Evolutionary conservation across 2,888 invertebrate species (phyloP), one percentile per base, ranked within the genome.

Genomic region (Aelia acuminata): DNA sequence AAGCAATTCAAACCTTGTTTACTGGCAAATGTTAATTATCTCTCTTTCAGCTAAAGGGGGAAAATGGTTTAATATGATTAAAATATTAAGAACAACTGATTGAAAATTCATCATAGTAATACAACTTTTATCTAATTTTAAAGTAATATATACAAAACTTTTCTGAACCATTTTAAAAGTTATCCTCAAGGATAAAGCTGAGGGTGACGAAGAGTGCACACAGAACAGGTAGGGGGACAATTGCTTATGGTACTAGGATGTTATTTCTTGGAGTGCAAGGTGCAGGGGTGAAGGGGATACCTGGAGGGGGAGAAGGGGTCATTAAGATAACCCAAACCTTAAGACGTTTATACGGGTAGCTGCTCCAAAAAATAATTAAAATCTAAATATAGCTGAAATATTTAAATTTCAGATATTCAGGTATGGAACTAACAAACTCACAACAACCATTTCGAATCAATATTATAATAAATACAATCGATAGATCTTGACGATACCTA

Each of bases 1-100:
- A 80, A 47, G 20, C 80, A 80, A 80, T 80, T 80, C n/a, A 47
- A 80, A 80, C 35, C 80, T 80, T 80, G 43, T 80, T 80, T 47
- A 47, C 13, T 11, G 43, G 80, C 80, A 80, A 43, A 43, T 3
- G 43, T 47, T 80, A 70, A 35, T 70, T 70, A 15, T 70, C 18
- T 35, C 31, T 70, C 31, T 18, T 70, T 18, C 18, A 35, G 15
- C 0, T 13, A 13, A 2, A 26, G 2, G 26, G 57, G 26, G 26
- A 75, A 39, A 75, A 35, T 75, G 75, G 75, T 75, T 11, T 11
- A 26, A 11, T 26, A 7, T 8, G 31, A 31, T 57, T 26, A 57
- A 53, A 26, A 26, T 20, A 26, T 26, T 26, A 26, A 57, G 26
- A 57, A 57, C 4, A 26, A 31, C 3, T 20, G 15, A 10, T 10